Evolutionary conservation across 2,888 invertebrate species (phyloP).

Genomic region (Unio pictorum): DNA sequence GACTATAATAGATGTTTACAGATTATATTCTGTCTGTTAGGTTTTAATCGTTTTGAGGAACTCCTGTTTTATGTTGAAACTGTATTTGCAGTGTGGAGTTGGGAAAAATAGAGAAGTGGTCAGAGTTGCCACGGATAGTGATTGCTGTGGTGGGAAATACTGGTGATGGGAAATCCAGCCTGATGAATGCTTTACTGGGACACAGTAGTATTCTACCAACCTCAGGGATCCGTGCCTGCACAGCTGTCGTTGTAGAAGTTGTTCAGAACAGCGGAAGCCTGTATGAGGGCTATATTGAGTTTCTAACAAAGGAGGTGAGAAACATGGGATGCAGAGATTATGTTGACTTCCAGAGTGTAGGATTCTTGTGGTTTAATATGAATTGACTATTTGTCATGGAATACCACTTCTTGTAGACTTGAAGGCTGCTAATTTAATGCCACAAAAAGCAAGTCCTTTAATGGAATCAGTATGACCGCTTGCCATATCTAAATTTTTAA

Average conservation of each 20-base stretch:
- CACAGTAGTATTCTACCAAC: constrained; percentile 55
- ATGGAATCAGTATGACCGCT: no score
- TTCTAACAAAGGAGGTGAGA: constrained; percentile 50
- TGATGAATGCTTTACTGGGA: constrained; percentile 58
- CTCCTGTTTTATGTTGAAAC: neutral
- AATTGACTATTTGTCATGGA: no score
- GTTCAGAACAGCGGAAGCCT: constrained; percentile 36
- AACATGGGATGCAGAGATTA: neutral
- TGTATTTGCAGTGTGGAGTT: constrained; percentile 31
- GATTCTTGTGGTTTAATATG: no score
- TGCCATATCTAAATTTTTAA: no score
- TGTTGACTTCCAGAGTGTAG: no score
- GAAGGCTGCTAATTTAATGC: no score
- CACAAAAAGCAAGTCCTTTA: no score
- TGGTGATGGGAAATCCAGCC: constrained; percentile 55
- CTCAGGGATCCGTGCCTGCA: constrained; percentile 59
- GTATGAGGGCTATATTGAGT: constrained; percentile 57
- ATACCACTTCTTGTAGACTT: no score
- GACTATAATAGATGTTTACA: no score
- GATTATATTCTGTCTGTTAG: no score
- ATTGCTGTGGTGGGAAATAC: constrained; percentile 61
- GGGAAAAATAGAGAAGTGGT: constrained; percentile 21
- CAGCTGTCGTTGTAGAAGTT: constrained; percentile 58
- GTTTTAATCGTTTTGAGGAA: no score
- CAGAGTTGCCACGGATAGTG: constrained; percentile 42